phyloP scores from a whole-genome alignment of 1,140 invertebrate genomes.

The Aricia agestis region DNA sequence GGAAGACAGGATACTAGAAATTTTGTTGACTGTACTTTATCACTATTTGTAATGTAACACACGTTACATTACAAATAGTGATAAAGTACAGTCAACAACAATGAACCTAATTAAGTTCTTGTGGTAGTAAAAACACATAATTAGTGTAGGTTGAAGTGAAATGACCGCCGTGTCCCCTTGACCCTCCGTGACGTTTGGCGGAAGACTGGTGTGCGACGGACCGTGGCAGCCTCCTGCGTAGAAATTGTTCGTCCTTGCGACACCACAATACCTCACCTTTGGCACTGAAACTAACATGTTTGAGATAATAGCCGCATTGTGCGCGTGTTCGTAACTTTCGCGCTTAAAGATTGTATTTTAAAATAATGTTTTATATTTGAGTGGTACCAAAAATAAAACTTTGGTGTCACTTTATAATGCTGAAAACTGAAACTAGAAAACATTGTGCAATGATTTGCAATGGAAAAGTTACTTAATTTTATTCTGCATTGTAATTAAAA shows the following conservation, averaged over 20 bases:
- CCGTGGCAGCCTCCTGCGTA: slow-evolving; percentile 62
- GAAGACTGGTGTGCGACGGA: slow-evolving; percentile 56
- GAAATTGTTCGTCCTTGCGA: slow-evolving; percentile 70
- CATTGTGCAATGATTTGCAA: no score
- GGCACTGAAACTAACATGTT: slow-evolving; percentile 40
- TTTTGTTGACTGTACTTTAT: no score
- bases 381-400: no score
- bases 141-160: slow-evolving; percentile 37
- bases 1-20: no score
- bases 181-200: slow-evolving; percentile 58
- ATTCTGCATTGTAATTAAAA: no score
- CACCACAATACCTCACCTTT: slow-evolving; percentile 54
- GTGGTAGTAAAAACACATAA: slow-evolving; percentile 4
- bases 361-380: no score
- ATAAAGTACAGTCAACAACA: background rate
- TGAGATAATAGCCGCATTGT: slow-evolving; percentile 1
- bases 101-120: slow-evolving; percentile 5
- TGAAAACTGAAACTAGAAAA: no score
- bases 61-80: background rate
- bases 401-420: no score
- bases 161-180: slow-evolving; percentile 54
- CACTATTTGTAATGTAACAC: no score
- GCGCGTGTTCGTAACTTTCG: background rate
- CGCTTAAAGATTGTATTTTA: background rate
- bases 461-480: no score